Conservation (phyloP, 30 jellyfish, hydroid and myxozoan genomes). For the Chrysaora quinquecirrha region DNA sequence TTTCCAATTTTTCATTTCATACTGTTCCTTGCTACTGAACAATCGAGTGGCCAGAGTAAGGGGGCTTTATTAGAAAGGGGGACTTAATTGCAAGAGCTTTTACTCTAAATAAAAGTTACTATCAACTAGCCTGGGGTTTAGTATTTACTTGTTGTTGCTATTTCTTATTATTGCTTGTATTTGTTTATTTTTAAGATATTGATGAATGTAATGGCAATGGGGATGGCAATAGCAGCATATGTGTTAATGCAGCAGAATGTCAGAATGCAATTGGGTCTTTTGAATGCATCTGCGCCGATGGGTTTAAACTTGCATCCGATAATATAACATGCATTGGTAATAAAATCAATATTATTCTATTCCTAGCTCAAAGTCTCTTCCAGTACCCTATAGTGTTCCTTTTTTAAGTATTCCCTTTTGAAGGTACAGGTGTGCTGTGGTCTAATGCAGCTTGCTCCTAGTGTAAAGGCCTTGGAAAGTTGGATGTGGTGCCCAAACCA, state of each 20-base stretch:
- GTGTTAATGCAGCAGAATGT: constrained; percentile 28
- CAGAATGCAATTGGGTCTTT: constrained; percentile 20
- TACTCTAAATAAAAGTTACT: background rate
- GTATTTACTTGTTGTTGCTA: background rate
- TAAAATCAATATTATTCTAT: background rate
- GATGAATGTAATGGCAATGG: constrained; percentile 61
- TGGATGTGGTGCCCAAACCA: background rate
- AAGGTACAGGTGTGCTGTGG: background rate
- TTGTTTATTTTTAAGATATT: constrained; percentile 22
- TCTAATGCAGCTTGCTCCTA: background rate
- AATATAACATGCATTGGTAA: constrained; percentile 26
- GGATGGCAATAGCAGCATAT: constrained; percentile 21
- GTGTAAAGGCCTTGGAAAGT: background rate
- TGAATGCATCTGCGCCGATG: constrained; percentile 30
- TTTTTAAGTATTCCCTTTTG: background rate
- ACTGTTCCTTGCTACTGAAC: too few species aligned
- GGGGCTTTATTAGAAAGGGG: background rate
- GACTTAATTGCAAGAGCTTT: background rate
- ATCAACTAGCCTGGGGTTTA: background rate
- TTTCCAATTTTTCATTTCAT: too few species aligned
- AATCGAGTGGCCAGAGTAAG: too few species aligned
- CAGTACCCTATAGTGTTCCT: background rate
- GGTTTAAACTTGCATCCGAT: constrained; percentile 21
- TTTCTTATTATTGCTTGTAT: background rate
- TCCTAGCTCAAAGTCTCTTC: background rate